These are phyloP conservation scores for rabbit (Oryctolagus cuniculus) DNA, from an alignment of 2,113 vertebrate species.

Conservation along the genomic window mOryCun1.1 NC_091432.1:3076001-3076500, in stretches of 20 bases:
- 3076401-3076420: neutral
- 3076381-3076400: too few species aligned
- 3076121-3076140: neutral
- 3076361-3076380: neutral
- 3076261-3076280: accelerated
- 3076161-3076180: accelerated
- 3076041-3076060: too few species aligned
- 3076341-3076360: neutral
- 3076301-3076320: neutral
- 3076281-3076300: neutral
- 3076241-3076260: neutral
- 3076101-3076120: too few species aligned
- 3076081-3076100: neutral
- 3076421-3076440: neutral
- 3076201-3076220: too few species aligned
- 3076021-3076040: neutral
- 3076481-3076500: accelerated
- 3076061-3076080: neutral
- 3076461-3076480: neutral
- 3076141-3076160: neutral
- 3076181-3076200: neutral
- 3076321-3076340: neutral
- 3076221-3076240: neutral
- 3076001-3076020: neutral
- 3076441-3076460: too few species aligned